Percentiles rank a stretch among this genome's conserved stretches.
These are phyloP conservation scores for Pogonomyrmex barbatus DNA, from an alignment of 1,140 invertebrate species.

Conservation along the genomic window DNA sequence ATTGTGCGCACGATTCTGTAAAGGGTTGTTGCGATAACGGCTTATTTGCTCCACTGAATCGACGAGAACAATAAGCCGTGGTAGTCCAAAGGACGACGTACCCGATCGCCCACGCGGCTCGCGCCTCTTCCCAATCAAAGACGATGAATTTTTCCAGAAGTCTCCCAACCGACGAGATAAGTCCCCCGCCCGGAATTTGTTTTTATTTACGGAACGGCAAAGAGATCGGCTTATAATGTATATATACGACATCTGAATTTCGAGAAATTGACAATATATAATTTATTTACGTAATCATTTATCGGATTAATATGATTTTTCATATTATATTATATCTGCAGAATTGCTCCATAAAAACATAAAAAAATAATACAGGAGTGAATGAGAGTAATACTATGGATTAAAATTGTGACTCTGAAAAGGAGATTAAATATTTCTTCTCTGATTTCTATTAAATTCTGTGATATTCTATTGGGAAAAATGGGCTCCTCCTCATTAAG, in stretches of 20 bases:
- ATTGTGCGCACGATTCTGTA: constrained; percentile 66
- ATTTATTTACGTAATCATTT: neutral
- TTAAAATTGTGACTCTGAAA: constrained; percentile 18
- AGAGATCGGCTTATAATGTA: neutral
- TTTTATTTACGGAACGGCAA: neutral
- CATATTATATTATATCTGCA: neutral
- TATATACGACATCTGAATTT: neutral
- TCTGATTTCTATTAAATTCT: neutral
- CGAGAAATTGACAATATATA: neutral
- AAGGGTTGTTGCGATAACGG: constrained; percentile 54
- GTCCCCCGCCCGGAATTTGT: neutral
- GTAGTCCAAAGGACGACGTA: constrained; percentile 34
- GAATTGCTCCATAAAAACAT: neutral
- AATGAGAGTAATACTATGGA: neutral
- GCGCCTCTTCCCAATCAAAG: neutral
- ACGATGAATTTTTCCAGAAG: neutral
- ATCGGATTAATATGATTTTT: neutral
- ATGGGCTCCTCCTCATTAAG: neutral
- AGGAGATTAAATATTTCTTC: neutral
- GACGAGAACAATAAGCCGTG: constrained; percentile 43
- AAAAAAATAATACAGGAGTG: constrained; percentile 3
- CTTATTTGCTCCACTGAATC: constrained; percentile 63
- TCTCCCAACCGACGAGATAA: neutral
- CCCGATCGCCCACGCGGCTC: neutral
- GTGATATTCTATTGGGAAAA: neutral